Evolutionary conservation across 2,888 invertebrate genomes (phyloP).

Genomic region (Sesia bembeciformis): DNA sequence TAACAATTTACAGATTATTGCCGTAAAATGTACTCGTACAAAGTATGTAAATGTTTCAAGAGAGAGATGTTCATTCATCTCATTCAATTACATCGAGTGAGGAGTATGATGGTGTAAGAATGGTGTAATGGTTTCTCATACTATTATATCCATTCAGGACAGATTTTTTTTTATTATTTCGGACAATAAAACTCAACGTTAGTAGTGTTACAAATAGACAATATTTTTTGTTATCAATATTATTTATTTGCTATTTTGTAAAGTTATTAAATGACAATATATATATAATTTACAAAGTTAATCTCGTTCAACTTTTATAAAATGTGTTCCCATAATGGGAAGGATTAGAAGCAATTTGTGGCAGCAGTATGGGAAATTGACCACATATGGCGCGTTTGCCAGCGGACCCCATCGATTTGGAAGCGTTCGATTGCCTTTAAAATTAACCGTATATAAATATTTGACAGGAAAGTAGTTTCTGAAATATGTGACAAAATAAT

Average conservation of each 20-base stretch:
- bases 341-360: constrained; percentile 58
- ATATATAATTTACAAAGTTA: constrained; percentile 3
- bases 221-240: neutral
- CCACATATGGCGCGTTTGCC: constrained; percentile 55
- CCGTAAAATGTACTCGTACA: no score
- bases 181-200: neutral
- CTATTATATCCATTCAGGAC: neutral
- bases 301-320: constrained; percentile 38
- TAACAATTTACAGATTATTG: no score
- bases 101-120: no score
- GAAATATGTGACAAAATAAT: no score
- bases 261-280: neutral
- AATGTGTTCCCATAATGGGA: constrained; percentile 52
- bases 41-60: no score
- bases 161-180: neutral
- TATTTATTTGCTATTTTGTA: neutral
- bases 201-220: neutral
- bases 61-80: no score
- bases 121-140: no score
- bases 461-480: neutral
- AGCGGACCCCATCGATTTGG: constrained; percentile 1
- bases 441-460: constrained; percentile 45
- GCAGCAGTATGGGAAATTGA: constrained; percentile 48
- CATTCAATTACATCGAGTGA: no score
- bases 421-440: constrained; percentile 12